Base-by-base conservation (phyloP, 2,113 vertebrate species). In the Mormyrus iriodes region DNA sequence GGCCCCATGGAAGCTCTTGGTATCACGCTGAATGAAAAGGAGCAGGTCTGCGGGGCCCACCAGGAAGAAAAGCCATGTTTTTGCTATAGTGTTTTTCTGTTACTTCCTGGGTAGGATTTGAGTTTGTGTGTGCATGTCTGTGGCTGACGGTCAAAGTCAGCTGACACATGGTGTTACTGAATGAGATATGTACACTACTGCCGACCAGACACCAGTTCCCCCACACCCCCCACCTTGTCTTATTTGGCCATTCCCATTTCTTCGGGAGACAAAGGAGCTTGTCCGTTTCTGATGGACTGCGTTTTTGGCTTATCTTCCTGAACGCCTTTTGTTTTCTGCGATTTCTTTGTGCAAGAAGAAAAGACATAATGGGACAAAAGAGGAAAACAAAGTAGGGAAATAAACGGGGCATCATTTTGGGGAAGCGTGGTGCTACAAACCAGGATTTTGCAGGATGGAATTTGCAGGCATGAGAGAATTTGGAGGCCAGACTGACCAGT, bases 1-100 rank as follows among this genome's bases (percentile, higher is more conserved):
- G 85, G 88, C 91, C 91, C 83, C 87, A 65, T 89, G 27, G 84
- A 90, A 88, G 88, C 85, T 89, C 88, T 53, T 88, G 88, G 87
- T 89, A 91, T 79, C 8, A 55, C 73, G n/a, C 86, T 87, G 86
- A 87, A 69, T 1, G 61, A 84, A 86, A 90, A 83, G 89, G 76
- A 69, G 73, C 83, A 58, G 69, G n/a, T 42, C 87, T n/a, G 48
- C 46, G 13, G 85, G 39, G 86, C 51, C 44, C 19, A 17, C 8
- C 15, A 8, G 24, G 12, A 52, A 53, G 52, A 24, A 53, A 48
- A 7, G 24, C 58, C 19, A 15, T 19, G 51, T 82, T 76, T 53
- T 53, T 86, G 49, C 31, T 58, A 42, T 35, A 19, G 73, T 79
- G 13, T 19, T 79, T 35, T 27, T 31, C 24, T 19, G 13, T 10